These are phyloP conservation scores for Chymomyza costata DNA, from an alignment of 1,140 invertebrate genomes.

Conservation along the genomic window DNA sequence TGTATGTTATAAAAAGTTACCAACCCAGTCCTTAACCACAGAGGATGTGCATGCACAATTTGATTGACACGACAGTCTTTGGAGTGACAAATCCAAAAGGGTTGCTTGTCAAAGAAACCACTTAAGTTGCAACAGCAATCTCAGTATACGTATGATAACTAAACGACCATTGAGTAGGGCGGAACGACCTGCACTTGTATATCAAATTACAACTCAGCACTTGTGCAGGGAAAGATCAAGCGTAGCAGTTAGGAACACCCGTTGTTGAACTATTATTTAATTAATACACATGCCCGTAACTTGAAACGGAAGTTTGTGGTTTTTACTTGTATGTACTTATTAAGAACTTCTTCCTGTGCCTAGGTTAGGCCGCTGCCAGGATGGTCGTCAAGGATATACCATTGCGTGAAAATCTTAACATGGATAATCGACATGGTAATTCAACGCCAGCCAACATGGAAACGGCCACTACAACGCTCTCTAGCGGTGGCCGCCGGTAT, in stretches of 20 bases:
- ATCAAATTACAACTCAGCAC: constrained; percentile 52
- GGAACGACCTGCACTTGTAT: constrained; percentile 45
- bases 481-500: constrained; percentile 33
- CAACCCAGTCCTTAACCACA: constrained; percentile 11
- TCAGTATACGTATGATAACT: constrained; percentile 37
- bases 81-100: constrained; percentile 2
- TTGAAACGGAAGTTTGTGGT: constrained; percentile 33
- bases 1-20: too few species aligned
- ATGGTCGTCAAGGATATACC: constrained; percentile 65
- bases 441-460: constrained; percentile 1
- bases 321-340: constrained; percentile 19
- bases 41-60: constrained; percentile 28
- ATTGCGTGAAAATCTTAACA: constrained; percentile 55
- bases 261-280: too few species aligned
- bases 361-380: not conserved
- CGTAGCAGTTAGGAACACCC: not conserved
- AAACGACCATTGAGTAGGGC: not conserved
- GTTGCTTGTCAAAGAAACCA: constrained; percentile 47
- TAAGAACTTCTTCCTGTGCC: constrained; percentile 22
- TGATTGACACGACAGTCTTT: constrained; percentile 14
- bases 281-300: not conserved
- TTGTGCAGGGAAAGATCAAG: constrained; percentile 1
- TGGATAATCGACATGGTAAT: constrained; percentile 45
- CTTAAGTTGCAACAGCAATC: constrained; percentile 41
- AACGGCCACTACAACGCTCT: constrained; percentile 42